These are phyloP conservation scores for Eristalis pertinax DNA, from an alignment of 2,888 invertebrate genomes.

Conservation along the genomic window DNA sequence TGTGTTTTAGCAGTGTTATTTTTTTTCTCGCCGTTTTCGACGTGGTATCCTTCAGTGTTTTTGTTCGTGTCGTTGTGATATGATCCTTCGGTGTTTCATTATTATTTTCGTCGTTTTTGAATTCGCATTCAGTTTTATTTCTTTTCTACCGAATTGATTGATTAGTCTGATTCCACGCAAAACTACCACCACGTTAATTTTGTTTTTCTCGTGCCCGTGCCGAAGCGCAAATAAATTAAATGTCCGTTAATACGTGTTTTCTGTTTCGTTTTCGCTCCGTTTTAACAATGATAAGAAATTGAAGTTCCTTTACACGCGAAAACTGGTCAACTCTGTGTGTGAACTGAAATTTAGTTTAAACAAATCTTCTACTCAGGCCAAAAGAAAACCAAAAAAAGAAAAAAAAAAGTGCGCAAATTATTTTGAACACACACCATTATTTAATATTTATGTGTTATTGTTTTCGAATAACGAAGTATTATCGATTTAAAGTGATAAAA, in stretches of 20 bases:
- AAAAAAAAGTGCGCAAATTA: slow-evolving; percentile 29
- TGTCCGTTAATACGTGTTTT: neutral
- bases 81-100: slow-evolving; percentile 69
- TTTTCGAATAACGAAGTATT: slow-evolving; percentile 35
- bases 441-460: slow-evolving; percentile 16
- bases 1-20: slow-evolving; percentile 58
- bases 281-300: slow-evolving; percentile 16
- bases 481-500: slow-evolving; percentile 66
- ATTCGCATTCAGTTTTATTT: slow-evolving; percentile 61
- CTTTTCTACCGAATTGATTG: slow-evolving; percentile 45
- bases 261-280: too few relatives aligned
- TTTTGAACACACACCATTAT: slow-evolving; percentile 10
- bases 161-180: slow-evolving; percentile 33
- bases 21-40: slow-evolving; percentile 5
- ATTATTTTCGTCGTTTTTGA: slow-evolving; percentile 59
- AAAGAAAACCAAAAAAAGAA: slow-evolving; percentile 1
- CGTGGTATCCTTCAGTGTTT: slow-evolving; percentile 59
- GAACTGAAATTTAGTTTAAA: slow-evolving; percentile 15
- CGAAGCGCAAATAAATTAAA: neutral
- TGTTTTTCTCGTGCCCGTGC: slow-evolving; percentile 37
- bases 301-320: slow-evolving; percentile 62
- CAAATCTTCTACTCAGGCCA: slow-evolving; percentile 28
- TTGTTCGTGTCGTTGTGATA: slow-evolving; percentile 71
- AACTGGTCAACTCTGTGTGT: slow-evolving; percentile 33
- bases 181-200: neutral